A percentile compares a stretch with the other conserved stretches of the same genome.
Conservation (phyloP, 92 coral and sea anemone genomes). For the Metridium senile region DNA sequence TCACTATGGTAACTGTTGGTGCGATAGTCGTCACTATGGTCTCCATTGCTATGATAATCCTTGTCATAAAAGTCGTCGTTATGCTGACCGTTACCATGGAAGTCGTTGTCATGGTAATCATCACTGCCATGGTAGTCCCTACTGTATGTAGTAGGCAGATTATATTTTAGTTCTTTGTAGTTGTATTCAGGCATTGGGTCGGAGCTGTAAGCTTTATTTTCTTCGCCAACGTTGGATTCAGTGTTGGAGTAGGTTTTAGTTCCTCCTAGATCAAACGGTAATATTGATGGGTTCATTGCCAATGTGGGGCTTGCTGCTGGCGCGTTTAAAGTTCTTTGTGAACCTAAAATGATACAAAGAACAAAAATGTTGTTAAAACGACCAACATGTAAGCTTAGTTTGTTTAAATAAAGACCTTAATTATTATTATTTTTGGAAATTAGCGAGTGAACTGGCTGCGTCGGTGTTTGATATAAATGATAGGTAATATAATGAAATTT, state of each 20-base stretch:
- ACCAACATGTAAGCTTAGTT: too few species aligned
- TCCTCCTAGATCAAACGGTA: constrained; percentile 24
- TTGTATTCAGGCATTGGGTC: constrained; percentile 82
- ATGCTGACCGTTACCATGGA: neutral
- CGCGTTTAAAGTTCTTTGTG: constrained; percentile 8
- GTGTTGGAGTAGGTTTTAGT: constrained; percentile 1
- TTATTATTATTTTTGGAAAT: too few species aligned
- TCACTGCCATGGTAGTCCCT: constrained; percentile 13
- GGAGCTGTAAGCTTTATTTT: constrained; percentile 32
- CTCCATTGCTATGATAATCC: neutral
- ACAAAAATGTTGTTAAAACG: too few species aligned
- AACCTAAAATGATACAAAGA: constrained; percentile 14
- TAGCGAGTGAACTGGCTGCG: too few species aligned
- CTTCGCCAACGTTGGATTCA: constrained; percentile 26
- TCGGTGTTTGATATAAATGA: too few species aligned
- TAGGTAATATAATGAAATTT: too few species aligned
- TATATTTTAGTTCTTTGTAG: constrained; percentile 49
- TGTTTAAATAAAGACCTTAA: too few species aligned
- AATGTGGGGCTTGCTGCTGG: neutral
- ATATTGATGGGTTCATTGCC: constrained; percentile 5
- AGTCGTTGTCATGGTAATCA: constrained; percentile 1
- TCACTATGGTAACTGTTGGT: neutral
- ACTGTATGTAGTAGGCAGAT: constrained; percentile 10
- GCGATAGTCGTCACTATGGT: constrained; percentile 16
- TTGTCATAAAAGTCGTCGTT: neutral